Evolutionary conservation across 2,113 vertebrate species (phyloP), one percentile per base, ranked within the genome.

Genomic region (human (Homo sapiens)): DNA sequence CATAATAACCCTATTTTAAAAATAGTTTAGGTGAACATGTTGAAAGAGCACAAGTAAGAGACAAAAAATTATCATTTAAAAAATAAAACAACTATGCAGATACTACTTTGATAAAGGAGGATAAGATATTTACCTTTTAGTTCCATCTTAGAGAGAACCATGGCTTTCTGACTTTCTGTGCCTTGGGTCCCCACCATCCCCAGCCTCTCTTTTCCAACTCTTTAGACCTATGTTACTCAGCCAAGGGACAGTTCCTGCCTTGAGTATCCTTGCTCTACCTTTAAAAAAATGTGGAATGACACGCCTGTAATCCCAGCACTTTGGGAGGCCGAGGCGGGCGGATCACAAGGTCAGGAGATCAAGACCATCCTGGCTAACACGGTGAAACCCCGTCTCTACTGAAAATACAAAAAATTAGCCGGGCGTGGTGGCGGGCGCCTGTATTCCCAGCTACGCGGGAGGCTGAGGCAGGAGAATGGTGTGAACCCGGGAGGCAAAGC

Each of bases 11-110:
- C 40, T 96, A 55, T 88, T 97, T 96, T 88, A 96, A 79, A 78
- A 55, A 98, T 97, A 96, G 93, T 78, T 97, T 98, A 93, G 75
- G 88, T 92, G 97, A 98, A 97, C 90, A 97, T 89, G 96, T 93
- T 95, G 98, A 98, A 98, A 96, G 84, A 96, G 92, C 78, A 43
- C 97, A 98, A 98, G 98, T 97, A 97, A 59, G 12, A 64, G 61
- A 64, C 27, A 64, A 64, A 32, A 64, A 14, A 32, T 32, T 14
- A 14, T 3, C 5, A 32, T 64, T 64, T 64, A 97, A 98, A 98
- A 92, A 96, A 75, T 97, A 97, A 22, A 78, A 93, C 45, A 97
- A 3, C 40, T 52, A 52, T 57, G 57, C 32, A 89, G 72, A 61
- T 35, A 64, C 8, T 7, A 64, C 55, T 72, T 81, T 87, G 48